Percentiles rank a stretch among this genome's conserved stretches.
These are phyloP conservation scores for Trypoxylon attenuatum DNA, from an alignment of 2,888 invertebrate species.

Conservation along the genomic window DNA sequence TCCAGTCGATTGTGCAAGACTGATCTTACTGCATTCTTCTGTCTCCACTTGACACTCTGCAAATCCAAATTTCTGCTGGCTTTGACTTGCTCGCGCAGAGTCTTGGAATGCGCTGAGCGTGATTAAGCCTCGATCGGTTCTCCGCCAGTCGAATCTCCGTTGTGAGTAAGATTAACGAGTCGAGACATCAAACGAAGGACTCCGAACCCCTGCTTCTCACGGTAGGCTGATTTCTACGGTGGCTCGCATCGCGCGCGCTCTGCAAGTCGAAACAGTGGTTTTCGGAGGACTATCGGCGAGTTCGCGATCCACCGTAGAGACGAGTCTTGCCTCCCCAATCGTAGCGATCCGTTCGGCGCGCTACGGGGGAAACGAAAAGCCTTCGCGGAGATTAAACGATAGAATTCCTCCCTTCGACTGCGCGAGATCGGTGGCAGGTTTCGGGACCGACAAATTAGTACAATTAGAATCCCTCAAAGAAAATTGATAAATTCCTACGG, in stretches of 20 bases:
- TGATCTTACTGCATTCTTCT: neutral
- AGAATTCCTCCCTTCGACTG: slow-evolving; percentile 61
- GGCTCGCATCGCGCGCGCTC: slow-evolving; percentile 11
- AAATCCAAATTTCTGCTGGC: neutral
- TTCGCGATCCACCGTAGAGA: slow-evolving; percentile 16
- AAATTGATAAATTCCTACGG: slow-evolving; percentile 74
- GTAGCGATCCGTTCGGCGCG: neutral
- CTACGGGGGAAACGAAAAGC: slow-evolving; percentile 5
- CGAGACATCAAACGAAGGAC: slow-evolving; percentile 3
- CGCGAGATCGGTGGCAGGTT: slow-evolving; percentile 38
- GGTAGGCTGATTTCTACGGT: slow-evolving; percentile 50
- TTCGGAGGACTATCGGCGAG: slow-evolving; percentile 2
- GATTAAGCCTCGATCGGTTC: neutral
- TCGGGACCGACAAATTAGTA: slow-evolving; percentile 73
- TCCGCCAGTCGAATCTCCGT: slow-evolving; percentile 13
- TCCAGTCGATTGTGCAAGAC: neutral
- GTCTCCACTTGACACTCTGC: neutral
- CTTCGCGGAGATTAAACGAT: slow-evolving; percentile 70
- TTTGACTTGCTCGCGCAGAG: no score
- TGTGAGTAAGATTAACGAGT: slow-evolving; percentile 31
- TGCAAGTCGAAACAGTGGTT: neutral
- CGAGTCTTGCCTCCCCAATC: neutral
- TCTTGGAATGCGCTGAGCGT: neutral
- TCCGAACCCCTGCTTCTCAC: slow-evolving; percentile 48
- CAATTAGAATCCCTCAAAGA: slow-evolving; percentile 75